Evolutionary conservation across 2,113 vertebrate genomes (phyloP).

Genomic region (Semicossyphus pulcher): DNA sequence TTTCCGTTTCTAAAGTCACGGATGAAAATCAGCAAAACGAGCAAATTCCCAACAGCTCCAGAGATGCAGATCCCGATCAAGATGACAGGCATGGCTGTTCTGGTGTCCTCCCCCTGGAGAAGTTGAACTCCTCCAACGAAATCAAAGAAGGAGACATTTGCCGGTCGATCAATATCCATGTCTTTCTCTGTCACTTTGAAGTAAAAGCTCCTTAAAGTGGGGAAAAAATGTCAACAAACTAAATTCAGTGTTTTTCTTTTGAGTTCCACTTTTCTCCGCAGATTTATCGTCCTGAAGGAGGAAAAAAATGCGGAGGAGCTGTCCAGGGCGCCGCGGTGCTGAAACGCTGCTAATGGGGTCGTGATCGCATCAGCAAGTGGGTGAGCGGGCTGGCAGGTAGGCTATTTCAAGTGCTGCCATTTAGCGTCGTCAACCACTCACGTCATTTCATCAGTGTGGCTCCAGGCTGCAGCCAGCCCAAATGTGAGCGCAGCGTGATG

Average conservation of each 20-base stretch:
- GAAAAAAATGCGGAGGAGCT: conserved; percentile 25
- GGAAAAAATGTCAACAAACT: background rate
- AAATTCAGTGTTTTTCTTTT: background rate
- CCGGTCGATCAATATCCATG: conserved; percentile 68
- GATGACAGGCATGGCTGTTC: conserved; percentile 75
- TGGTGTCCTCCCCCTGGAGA: conserved; percentile 71
- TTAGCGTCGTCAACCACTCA: conserved; percentile 72
- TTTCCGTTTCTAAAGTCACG: conserved; percentile 73
- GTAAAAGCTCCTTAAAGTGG: conserved; percentile 9
- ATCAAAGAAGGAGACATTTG: conserved; percentile 76
- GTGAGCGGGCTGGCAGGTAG: conserved; percentile 57
- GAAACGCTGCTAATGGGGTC: conserved; percentile 47
- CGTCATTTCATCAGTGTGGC: conserved; percentile 74
- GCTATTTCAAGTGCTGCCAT: conserved; percentile 79
- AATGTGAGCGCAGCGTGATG: conserved; percentile 64
- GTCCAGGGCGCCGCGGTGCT: conserved; percentile 61
- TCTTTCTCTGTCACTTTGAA: background rate
- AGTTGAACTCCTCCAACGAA: conserved; percentile 81
- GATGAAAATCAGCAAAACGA: conserved; percentile 79
- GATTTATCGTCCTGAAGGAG: background rate
- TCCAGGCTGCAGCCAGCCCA: conserved; percentile 56
- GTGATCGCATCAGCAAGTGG: conserved; percentile 49
- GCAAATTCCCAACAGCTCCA: conserved; percentile 81
- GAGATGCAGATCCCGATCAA: conserved; percentile 79
- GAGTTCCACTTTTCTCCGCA: background rate